Conservation (phyloP, 2,888 invertebrate species). For the Endomychus coccineus region DNA sequence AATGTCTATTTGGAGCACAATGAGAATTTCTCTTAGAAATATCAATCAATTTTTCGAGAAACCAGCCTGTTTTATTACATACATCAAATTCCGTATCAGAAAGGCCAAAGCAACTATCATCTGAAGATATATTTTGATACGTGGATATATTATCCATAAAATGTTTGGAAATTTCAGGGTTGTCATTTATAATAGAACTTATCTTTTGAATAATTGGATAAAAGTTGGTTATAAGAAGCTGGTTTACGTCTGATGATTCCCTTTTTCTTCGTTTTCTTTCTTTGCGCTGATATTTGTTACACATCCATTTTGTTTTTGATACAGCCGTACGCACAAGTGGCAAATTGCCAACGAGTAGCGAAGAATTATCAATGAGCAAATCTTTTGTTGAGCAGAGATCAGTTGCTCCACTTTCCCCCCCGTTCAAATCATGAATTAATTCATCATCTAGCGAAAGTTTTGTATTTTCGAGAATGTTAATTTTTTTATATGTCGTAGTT, state of each 20-base stretch:
- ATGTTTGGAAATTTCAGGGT: constrained; percentile 1
- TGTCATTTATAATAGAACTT: background rate
- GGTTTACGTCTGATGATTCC: no score
- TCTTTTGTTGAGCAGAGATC: no score
- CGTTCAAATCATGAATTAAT: background rate
- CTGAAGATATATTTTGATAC: constrained; percentile 1
- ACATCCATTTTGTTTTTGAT: constrained; percentile 2
- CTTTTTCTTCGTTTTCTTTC: no score
- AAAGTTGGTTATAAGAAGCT: constrained; percentile 1
- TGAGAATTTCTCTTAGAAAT: constrained; percentile 2
- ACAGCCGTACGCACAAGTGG: no score
- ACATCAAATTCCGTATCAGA: background rate
- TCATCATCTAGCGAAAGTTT: constrained; percentile 1
- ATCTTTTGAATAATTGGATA: constrained; percentile 2
- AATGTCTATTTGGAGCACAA: constrained; percentile 2
- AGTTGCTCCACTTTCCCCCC: no score
- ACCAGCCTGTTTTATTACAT: constrained; percentile 1
- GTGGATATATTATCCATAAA: constrained; percentile 1
- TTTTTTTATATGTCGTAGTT: no score
- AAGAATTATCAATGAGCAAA: background rate
- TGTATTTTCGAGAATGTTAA: background rate
- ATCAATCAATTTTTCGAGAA: constrained; percentile 1
- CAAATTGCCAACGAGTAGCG: no score
- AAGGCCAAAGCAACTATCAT: background rate
- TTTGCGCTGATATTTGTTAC: constrained; percentile 2